These are phyloP conservation scores for Rhinoderma darwinii DNA, from an alignment of 2,113 vertebrate genomes.

Conservation along the genomic window DNA sequence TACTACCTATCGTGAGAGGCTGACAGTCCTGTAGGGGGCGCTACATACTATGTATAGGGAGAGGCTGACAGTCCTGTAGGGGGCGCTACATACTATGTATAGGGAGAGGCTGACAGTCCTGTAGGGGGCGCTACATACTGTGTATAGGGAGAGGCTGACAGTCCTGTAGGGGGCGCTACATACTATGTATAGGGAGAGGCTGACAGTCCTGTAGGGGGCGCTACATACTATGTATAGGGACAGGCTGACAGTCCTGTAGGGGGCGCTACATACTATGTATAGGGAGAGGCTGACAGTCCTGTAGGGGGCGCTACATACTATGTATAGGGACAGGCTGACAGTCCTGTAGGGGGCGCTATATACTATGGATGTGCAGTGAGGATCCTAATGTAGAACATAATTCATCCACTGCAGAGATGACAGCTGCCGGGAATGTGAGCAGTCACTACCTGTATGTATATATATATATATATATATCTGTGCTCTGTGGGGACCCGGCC, in stretches of 20 bases:
- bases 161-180: background rate
- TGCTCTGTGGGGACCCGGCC: conserved; percentile 3
- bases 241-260: background rate
- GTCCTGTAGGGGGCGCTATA: background rate
- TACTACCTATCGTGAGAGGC: background rate
- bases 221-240: too few relatives aligned
- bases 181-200: too few relatives aligned
- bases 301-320: background rate
- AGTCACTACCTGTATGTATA: background rate
- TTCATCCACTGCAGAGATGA: background rate
- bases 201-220: too few relatives aligned
- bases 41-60: background rate
- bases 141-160: background rate
- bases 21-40: background rate
- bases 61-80: background rate
- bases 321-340: background rate
- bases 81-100: background rate
- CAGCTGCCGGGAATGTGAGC: background rate
- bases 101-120: background rate
- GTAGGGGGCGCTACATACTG: background rate
- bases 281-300: background rate
- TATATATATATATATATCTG: background rate
- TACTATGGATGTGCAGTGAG: background rate
- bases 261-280: background rate
- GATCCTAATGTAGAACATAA: background rate